A percentile compares a stretch with the other conserved stretches of the same genome.
Conservation (phyloP, 2,113 vertebrate species). For the Peromyscus maniculatus region DNA sequence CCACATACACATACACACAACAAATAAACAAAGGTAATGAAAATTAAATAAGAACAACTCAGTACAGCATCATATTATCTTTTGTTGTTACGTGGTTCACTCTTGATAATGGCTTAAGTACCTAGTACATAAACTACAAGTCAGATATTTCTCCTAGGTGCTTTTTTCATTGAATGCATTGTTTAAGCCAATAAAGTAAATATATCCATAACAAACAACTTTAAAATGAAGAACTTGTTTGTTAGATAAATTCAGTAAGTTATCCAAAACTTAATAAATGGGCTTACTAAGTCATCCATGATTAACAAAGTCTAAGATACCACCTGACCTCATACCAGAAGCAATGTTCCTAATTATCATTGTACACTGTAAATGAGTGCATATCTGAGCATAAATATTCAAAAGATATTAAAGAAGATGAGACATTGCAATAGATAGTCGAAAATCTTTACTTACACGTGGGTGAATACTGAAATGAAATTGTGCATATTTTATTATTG, state of each 20-base stretch:
- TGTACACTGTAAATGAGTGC: background rate
- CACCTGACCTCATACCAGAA: background rate
- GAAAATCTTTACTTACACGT: background rate
- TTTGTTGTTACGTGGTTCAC: background rate
- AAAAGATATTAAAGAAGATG: background rate
- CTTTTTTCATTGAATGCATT: background rate
- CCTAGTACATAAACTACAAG: background rate
- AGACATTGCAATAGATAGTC: background rate
- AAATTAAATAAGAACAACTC: background rate
- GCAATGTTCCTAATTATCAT: background rate
- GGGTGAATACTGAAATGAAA: background rate
- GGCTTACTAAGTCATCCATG: background rate
- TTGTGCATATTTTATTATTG: background rate
- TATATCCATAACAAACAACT: background rate
- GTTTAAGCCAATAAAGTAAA: background rate
- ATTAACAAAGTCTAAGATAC: background rate
- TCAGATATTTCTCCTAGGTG: background rate
- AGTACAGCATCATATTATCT: background rate
- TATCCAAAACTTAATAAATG: background rate
- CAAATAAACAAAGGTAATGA: background rate
- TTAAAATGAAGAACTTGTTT: conserved; percentile 11
- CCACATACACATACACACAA: background rate
- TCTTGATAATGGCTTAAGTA: background rate
- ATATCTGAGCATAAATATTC: background rate
- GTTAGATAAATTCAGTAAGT: background rate